Base-by-base conservation (phyloP, 2,797 vertebrate genomes). In the Podarcis lilfordi region DNA sequence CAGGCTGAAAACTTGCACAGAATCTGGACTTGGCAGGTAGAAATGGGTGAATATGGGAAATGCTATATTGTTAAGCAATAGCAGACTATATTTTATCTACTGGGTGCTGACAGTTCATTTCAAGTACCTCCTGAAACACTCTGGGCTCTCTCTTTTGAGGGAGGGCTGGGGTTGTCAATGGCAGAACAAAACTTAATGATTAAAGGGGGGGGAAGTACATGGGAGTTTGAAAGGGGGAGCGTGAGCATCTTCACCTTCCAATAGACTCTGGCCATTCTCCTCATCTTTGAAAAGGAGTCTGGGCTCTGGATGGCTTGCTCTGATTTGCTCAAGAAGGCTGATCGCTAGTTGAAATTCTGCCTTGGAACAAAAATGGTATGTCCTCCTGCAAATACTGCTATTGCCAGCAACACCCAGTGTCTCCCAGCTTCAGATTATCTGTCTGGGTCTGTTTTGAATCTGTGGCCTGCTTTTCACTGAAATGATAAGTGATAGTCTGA, bases 361-460 rank as follows among this genome's bases (percentile, higher is more conserved):
- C 79, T 55, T 40, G 0, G 0, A n/a, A 35, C 9, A 8, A 6
- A 75, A 77, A 85, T 29, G 29, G 29, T 23, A 78, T 6, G 6
- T 27, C 4, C 37, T 50, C 79, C 23, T 45, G n/a, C 29, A 25
- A 29, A 23, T 29, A 27, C 27, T 82, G 21, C 37, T 37, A 37
- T 29, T 45, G 71, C 3, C 13, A 29, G 59, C 9, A 17, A 8
- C 25, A 75, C 7, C 43, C 15, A 76, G 72, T 29, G 0, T 4
- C 43, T 79, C 43, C 50, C 81, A 45, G 76, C 23, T 64, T 81
- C 37, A 75, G 21, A 66, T 10, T 21, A 76, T 32, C 59, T 50
- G 6, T 3, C 15, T 32, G 61, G 61, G 21, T 64, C 61, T 64
- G 8, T 50, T 64, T 23, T 76, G 35, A 40, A 40, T 61, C 7